Evolutionary conservation across 2,113 vertebrate genomes (phyloP).

Genomic region (Heteronetta atricapilla): DNA sequence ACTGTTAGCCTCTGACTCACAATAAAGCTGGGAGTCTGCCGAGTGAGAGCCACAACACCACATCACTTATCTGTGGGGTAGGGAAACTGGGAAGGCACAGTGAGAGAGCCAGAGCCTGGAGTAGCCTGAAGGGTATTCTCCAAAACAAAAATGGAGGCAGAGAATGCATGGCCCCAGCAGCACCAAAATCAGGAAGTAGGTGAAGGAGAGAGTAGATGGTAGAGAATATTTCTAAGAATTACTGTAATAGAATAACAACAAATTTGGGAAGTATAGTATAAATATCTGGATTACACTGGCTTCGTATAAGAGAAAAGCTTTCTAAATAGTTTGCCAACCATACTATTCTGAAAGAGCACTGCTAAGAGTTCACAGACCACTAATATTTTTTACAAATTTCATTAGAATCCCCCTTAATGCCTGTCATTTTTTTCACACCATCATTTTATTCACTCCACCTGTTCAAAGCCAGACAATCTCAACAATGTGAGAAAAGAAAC

Average conservation of each 20-base stretch:
- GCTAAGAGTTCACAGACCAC: neutral
- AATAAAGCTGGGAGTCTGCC: neutral
- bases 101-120: neutral
- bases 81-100: neutral
- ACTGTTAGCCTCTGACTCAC: fast-evolving
- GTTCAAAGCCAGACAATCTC: neutral
- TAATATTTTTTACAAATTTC: neutral
- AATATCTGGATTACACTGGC: neutral
- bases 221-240: neutral
- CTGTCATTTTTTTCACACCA: neutral
- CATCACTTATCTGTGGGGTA: fast-evolving
- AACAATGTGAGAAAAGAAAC: neutral
- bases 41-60: neutral
- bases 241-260: neutral
- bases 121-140: neutral
- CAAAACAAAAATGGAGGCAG: neutral
- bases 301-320: neutral
- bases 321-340: neutral
- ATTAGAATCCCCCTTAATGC: neutral
- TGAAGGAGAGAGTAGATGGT: neutral
- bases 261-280: neutral
- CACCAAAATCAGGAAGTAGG: neutral
- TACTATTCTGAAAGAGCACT: neutral
- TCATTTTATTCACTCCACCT: neutral
- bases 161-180: neutral